Base-by-base conservation (phyloP, 2,113 vertebrate species). In the Ibidorhyncha struthersii region DNA sequence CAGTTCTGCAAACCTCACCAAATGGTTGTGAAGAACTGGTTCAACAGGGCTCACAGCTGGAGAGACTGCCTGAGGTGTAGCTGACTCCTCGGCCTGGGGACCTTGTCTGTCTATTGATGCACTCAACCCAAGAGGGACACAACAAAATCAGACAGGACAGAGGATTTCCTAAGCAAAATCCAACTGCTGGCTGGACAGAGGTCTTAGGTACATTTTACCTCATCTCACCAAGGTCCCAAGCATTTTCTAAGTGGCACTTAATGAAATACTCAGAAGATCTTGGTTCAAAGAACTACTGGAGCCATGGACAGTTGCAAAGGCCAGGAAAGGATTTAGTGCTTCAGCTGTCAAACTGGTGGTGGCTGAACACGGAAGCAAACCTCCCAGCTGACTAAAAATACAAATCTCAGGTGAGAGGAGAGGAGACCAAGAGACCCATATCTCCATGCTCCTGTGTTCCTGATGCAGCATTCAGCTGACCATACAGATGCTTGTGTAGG, bases 21-120 rank as follows among this genome's bases (percentile, higher is more conserved):
- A 4, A n/a, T 14, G 50, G 12, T 15, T 17, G 50, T 5, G 21
- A 50, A 41, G 53, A 81, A 52, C 55, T n/a, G 38, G 55, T 5
- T 40, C 59, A n/a, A 41, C 17, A 49, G 55, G 59, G 58, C 27
- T 74, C n/a, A 40, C 50, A n/a, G 12, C 40, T 34, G 83, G 49
- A 52, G 53, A 47, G 8, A 4, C 20, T 10, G 25, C 29, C n/a
- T 27, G 23, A 67, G 45, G 34, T 8, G 21, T 23, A 20, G 43
- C 72, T 32, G 14, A 12, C 34, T 14, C 30, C 38, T 21, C 0
- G 0, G 20, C 16, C 10, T 50, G 45, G 34, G 26, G 30, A 69
- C 30, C 36, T 25, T 26, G 3, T 26, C 23, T 65, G 14, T 2
- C 14, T 13, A 1, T 0, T 4, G 56, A 71, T 66, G 41, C 19